Evolutionary conservation across 1,140 invertebrate species (phyloP).

Genomic region (Armadillidium nasatum): DNA sequence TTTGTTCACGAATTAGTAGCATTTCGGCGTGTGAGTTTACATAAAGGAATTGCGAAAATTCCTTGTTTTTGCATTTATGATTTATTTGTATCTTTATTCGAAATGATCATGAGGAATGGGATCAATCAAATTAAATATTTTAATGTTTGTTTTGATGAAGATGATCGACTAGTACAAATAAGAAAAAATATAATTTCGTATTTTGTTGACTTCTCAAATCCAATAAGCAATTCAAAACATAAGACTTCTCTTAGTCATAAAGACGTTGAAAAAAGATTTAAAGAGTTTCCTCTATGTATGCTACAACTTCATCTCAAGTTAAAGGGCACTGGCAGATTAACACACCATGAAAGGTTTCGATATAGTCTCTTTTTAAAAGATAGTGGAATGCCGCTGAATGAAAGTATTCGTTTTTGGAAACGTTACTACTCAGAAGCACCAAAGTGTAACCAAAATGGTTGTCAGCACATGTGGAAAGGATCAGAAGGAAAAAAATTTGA

Average conservation of each 20-base stretch:
- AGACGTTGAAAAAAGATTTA: background rate
- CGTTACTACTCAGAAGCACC: background rate
- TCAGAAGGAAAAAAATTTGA: background rate
- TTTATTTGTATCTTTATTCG: background rate
- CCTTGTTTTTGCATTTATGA: background rate
- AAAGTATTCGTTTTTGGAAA: background rate
- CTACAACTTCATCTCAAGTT: background rate
- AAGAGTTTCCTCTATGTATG: background rate
- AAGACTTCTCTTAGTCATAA: background rate
- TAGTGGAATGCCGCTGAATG: background rate
- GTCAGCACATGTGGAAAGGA: background rate
- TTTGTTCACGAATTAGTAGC: background rate
- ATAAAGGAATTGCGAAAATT: background rate
- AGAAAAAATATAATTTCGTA: background rate
- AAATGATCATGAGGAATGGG: background rate
- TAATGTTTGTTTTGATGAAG: background rate
- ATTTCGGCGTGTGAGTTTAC: background rate
- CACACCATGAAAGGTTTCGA: background rate
- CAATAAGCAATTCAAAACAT: background rate
- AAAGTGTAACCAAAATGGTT: background rate
- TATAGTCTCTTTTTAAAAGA: background rate
- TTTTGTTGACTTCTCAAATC: background rate
- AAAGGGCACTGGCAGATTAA: background rate
- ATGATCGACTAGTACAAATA: background rate
- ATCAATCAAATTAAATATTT: background rate